Evolutionary conservation across 2,888 invertebrate species (phyloP).

Genomic region (Eupeodes luniger): DNA sequence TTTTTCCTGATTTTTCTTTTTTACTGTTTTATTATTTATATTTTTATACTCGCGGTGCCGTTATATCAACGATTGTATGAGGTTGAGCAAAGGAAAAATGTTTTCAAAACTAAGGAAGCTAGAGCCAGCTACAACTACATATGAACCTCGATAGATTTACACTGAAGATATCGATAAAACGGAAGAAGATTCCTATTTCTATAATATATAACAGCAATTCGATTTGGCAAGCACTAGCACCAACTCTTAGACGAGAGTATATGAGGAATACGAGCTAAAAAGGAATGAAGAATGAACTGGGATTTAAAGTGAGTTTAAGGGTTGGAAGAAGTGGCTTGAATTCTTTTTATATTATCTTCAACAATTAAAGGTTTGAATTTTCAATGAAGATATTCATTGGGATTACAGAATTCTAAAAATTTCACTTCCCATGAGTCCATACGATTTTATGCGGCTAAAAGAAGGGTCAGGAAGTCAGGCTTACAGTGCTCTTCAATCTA

Average conservation of each 20-base stretch:
- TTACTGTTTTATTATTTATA: slow-evolving; percentile 37
- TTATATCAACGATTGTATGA: background rate
- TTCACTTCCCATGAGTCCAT: no score
- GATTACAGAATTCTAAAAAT: no score
- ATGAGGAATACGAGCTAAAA: background rate
- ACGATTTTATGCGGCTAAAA: no score
- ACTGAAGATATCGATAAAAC: slow-evolving; percentile 64
- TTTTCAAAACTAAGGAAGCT: background rate
- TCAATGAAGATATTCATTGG: no score
- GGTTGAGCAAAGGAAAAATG: background rate
- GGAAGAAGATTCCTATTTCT: slow-evolving; percentile 44
- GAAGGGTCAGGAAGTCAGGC: no score
- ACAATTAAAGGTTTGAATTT: no score
- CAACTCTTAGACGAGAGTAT: slow-evolving; percentile 13
- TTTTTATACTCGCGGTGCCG: slow-evolving; percentile 5
- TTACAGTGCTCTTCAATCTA: no score
- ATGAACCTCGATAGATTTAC: no score
- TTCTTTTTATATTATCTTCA: no score
- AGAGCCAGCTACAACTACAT: background rate
- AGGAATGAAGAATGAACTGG: background rate
- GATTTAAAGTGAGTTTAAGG: background rate
- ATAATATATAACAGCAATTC: slow-evolving; percentile 28
- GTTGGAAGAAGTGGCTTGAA: background rate
- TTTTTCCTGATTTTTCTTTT: no score
- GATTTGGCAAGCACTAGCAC: slow-evolving; percentile 40